Evolutionary conservation across 1,140 invertebrate species (phyloP).

Genomic region (Rhyacophila brunnea): DNA sequence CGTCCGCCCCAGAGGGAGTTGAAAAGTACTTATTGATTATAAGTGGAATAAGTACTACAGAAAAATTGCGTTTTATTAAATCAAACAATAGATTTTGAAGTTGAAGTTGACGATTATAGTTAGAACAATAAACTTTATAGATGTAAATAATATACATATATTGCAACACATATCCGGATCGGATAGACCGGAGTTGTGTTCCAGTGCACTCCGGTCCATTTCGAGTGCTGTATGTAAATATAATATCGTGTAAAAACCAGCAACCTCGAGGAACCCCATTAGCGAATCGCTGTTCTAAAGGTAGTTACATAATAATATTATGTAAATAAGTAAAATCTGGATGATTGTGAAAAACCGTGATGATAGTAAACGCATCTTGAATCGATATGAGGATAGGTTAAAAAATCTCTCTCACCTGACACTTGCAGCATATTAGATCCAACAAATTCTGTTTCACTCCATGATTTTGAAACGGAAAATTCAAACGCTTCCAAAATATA

Average conservation of each 20-base stretch:
- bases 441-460: neutral
- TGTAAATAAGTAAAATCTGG: neutral
- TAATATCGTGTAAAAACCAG: neutral
- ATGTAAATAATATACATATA: no score
- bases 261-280: neutral
- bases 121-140: no score
- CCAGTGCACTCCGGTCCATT: no score
- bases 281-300: neutral
- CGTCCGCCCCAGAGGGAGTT: no score
- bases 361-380: neutral
- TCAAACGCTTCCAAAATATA: slow-evolving; percentile 59
- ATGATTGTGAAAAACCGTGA: neutral
- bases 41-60: no score
- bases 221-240: neutral
- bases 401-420: slow-evolving; percentile 4
- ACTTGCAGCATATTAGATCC: slow-evolving; percentile 6
- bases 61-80: no score
- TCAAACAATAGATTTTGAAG: no score
- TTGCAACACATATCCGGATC: neutral
- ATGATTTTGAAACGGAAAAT: slow-evolving; percentile 41
- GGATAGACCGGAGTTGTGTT: no score
- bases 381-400: neutral
- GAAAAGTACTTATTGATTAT: no score
- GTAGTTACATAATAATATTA: neutral
- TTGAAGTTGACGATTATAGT: no score